These are phyloP conservation scores for Maccullochella peelii DNA, from an alignment of 2,113 vertebrate genomes.

Conservation along the genomic window DNA sequence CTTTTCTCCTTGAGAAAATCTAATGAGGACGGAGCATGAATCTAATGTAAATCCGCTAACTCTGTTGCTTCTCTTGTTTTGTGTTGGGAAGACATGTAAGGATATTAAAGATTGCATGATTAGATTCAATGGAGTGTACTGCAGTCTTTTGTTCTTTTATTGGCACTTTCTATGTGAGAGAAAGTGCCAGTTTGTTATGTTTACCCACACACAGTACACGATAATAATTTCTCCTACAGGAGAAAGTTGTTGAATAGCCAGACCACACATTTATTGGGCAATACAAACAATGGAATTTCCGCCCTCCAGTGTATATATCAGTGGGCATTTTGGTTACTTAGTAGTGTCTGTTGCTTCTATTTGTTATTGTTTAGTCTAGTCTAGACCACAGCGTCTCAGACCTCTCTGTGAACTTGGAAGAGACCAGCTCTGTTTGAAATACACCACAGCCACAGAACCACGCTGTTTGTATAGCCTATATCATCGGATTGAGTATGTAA, in stretches of 20 bases:
- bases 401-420: constrained; percentile 12
- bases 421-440: neutral
- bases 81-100: constrained; percentile 28
- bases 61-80: constrained; percentile 35
- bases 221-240: constrained; percentile 18
- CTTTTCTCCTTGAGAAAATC: constrained; percentile 35
- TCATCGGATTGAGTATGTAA: neutral
- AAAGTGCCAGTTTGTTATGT: constrained; percentile 15
- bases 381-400: constrained; percentile 12
- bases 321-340: constrained; percentile 3
- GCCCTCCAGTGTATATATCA: neutral
- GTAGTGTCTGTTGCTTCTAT: constrained; percentile 21
- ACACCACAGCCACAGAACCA: neutral
- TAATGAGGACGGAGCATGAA: constrained; percentile 53
- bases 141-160: neutral
- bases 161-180: neutral
- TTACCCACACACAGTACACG: neutral
- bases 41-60: constrained; percentile 33
- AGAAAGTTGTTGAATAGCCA: constrained; percentile 27
- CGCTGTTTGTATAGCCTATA: neutral
- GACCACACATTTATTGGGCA: constrained; percentile 17
- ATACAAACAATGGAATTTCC: constrained; percentile 1
- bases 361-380: constrained; percentile 48
- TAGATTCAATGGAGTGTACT: neutral
- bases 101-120: constrained; percentile 16